Conservation (phyloP, 2,113 vertebrate species). For the Odocoileus virginianus region DNA sequence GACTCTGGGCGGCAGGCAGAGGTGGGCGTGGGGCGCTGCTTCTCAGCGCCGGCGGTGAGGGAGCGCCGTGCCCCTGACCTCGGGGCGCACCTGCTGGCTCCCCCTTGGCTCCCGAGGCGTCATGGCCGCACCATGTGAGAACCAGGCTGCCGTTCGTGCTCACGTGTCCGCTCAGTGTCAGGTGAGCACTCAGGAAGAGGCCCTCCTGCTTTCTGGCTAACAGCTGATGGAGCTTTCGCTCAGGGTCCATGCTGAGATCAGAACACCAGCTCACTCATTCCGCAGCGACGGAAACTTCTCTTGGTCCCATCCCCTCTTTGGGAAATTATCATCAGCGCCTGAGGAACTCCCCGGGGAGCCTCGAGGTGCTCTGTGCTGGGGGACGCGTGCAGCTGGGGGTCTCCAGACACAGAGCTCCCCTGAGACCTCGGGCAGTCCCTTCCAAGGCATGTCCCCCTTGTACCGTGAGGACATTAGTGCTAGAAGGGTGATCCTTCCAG, state of each 20-base stretch:
- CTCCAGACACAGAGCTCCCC: not conserved
- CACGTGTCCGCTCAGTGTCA: fast-evolving
- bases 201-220: too few species aligned
- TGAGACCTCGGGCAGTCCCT: not conserved
- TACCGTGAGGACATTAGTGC: fast-evolving
- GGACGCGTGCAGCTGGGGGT: fast-evolving
- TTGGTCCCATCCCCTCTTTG: fast-evolving
- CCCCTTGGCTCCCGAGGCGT: fast-evolving
- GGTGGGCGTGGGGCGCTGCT: fast-evolving
- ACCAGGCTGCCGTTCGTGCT: fast-evolving
- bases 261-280: too few species aligned
- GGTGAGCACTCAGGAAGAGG: fast-evolving
- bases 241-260: not conserved
- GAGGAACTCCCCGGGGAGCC: fast-evolving
- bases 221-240: fast-evolving
- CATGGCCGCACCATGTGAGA: fast-evolving
- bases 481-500: not conserved
- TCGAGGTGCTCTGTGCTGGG: fast-evolving
- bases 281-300: fast-evolving
- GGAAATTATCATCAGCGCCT: fast-evolving
- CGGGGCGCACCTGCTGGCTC: fast-evolving
- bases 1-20: not conserved
- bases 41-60: fast-evolving
- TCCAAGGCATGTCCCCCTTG: fast-evolving
- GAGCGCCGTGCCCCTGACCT: fast-evolving